Base-by-base conservation (phyloP, 2,113 vertebrate genomes). In the Monopterus albus region DNA sequence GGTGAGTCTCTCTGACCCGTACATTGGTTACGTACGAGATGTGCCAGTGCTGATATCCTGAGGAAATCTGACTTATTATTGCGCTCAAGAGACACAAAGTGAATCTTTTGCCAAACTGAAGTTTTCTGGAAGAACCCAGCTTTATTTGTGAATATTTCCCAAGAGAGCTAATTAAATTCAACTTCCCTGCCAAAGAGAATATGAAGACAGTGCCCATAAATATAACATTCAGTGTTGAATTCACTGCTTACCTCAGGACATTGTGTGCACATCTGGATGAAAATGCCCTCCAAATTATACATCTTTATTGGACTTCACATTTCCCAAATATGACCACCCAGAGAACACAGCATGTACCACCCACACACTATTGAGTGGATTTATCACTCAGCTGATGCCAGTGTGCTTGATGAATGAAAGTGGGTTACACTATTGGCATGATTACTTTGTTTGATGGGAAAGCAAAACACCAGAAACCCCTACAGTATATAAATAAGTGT, bases 281-380 rank as follows among this genome's bases (percentile, higher is more conserved):
- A 82, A 85, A 79, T 78, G 63, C 68, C 61, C 78, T 83, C 47
- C 59, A 88, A 87, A 85, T 84, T 83, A 83, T 79, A 74, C 72
- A 77, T 74, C 79, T 89, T 85, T 88, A 86, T 86, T 86, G 80
- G 87, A 87, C 82, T 85, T 83, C 63, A 61, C 63, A 62, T 83
- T 87, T 85, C 73, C 73, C 78, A 86, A 84, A 91, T 85, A 85
- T 91, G 91, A 88, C 91, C 91, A 91, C 89, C 91, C 89, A 92
- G 87, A 84, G 70, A 77, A 88, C 23, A 45, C 72, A 75, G 70
- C 56, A 29, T 72, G 65, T 87, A 76, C 87, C 88, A 88, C 91
- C 88, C 89, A 89, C 87, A 46, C 69, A 80, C 79, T 75, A 57
- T 62, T 42, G 77, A 72, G 74, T 69, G 81, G 69, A 86, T 88